Conservation (phyloP, 2,113 vertebrate genomes). For the Cephalophus harveyi region DNA sequence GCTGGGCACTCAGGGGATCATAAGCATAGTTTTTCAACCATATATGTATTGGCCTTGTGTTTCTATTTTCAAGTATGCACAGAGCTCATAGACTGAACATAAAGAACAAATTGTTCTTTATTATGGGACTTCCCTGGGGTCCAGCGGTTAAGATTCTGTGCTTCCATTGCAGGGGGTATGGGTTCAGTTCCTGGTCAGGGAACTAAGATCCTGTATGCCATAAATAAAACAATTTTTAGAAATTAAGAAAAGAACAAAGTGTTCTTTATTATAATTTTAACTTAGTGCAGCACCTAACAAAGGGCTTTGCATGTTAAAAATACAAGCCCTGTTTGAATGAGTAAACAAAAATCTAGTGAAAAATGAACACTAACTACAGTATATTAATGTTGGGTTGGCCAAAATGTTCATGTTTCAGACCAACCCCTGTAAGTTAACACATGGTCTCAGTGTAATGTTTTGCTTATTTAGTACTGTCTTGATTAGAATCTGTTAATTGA, state of each 20-base stretch:
- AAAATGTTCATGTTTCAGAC: background rate
- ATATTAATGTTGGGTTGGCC: background rate
- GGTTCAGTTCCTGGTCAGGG: background rate
- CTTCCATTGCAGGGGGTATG: background rate
- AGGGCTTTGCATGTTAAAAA: background rate
- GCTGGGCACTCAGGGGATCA: background rate
- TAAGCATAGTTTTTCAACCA: background rate
- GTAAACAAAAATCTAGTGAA: conserved; percentile 15
- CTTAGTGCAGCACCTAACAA: background rate
- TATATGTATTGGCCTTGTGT: background rate
- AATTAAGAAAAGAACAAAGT: background rate
- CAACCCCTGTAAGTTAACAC: background rate
- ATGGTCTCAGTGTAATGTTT: background rate
- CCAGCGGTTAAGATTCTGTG: background rate
- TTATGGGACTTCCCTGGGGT: background rate
- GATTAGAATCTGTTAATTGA: background rate
- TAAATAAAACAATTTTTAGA: background rate
- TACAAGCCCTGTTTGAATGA: background rate
- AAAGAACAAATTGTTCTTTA: background rate
- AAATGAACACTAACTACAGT: background rate
- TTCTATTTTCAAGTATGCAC: background rate
- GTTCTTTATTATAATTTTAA: background rate
- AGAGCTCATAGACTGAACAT: background rate
- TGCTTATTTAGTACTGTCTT: conserved; percentile 10
- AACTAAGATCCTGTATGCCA: background rate